Evolutionary conservation across 2,113 vertebrate species (phyloP), one percentile per base, ranked within the genome.

Genomic region (Lampris megalopsis): DNA sequence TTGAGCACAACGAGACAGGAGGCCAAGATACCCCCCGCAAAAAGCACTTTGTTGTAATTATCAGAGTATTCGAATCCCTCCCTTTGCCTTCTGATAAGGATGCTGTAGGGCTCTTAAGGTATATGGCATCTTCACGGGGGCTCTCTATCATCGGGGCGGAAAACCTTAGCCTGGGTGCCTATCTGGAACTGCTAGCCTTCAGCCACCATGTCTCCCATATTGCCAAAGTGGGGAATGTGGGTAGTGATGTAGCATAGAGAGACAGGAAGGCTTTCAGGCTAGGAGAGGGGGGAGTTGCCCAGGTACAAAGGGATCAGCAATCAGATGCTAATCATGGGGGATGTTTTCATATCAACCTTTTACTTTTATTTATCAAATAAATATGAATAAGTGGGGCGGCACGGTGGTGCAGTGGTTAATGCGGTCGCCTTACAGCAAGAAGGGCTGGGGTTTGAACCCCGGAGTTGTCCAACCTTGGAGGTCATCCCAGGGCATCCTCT

Each of bases 351-450:
- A 84, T 63, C 68, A 74, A 88, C 85, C 91, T 91, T 93, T 91
- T 92, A 91, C 88, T 86, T 92, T 94, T 92, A 75, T 89, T 93
- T 88, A 87, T 92, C 80, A 91, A 94, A 93, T 94, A 93, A 93
- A 94, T 79, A 87, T 81, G 83, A 93, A 91, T 88, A 87, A 77
- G 57, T 88, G 81, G 57, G 24, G 24, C 0, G 24, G 24, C 24
- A 24, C 24, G 24, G 24, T 24, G 24, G 24, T 24, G 24, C 24
- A 24, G 24, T 24, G 24, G 24, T 24, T 24, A 24, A 24, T 24
- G 24, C 24, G 24, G 24, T 24, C 24, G 24, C 24, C 24, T 24
- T 24, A 24, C 24, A 24, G 24, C 24, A 24, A 24, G 24, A 24
- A 24, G 24, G 24, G 24, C 24, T 24, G 24, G 24, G 24, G 24